A percentile compares a stretch with the other conserved stretches of the same genome.
phyloP scores from a whole-genome alignment of 2,888 invertebrate species.

The Amiota mariae region DNA sequence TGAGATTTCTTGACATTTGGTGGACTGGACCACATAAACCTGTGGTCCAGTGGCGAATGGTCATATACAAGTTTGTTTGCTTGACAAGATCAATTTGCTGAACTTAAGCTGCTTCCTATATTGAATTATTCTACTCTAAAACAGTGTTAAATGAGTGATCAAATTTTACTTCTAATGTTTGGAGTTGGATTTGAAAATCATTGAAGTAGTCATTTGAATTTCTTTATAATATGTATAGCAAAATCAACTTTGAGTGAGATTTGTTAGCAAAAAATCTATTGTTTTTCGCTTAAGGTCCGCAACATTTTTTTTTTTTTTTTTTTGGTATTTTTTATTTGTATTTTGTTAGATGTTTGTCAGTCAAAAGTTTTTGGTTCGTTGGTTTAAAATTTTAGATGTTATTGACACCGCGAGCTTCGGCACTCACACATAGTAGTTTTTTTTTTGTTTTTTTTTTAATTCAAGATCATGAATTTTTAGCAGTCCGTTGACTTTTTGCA shows the following conservation, averaged over 20 bases:
- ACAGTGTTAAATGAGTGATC: background rate
- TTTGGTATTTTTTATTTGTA: slow-evolving; percentile 7
- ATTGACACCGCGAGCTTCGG: slow-evolving; percentile 36
- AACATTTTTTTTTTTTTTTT: slow-evolving; percentile 40
- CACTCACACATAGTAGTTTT: slow-evolving; percentile 13
- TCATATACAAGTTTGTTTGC: no score
- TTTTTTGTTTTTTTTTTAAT: slow-evolving; percentile 44
- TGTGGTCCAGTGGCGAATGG: no score
- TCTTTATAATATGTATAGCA: background rate
- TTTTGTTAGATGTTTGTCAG: background rate
- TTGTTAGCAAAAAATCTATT: no score
- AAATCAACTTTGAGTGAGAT: background rate
- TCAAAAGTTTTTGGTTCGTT: slow-evolving; percentile 30
- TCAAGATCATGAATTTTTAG: slow-evolving; percentile 67
- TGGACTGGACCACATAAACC: no score
- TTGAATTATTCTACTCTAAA: no score
- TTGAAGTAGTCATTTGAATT: no score
- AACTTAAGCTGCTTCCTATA: no score
- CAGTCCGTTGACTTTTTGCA: slow-evolving; percentile 62
- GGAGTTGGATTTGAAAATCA: background rate
- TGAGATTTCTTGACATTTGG: no score
- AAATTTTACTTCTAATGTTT: background rate
- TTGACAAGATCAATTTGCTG: no score
- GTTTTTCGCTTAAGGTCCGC: no score
- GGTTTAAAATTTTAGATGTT: slow-evolving; percentile 57